phyloP scores from a whole-genome alignment of 2,888 invertebrate species.

The Spilarctia lutea region DNA sequence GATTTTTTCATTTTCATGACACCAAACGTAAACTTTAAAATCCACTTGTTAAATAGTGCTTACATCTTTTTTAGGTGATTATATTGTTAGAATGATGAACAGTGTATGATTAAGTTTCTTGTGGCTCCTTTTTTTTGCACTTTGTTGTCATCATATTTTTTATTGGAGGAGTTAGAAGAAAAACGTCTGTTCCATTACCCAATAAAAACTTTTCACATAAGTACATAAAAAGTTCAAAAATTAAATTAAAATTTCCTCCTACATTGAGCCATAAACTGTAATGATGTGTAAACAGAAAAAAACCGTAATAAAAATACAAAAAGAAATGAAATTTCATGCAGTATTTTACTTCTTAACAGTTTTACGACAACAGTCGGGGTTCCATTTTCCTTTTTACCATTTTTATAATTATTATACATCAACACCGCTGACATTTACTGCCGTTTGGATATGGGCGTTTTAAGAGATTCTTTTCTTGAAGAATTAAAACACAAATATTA shows the following conservation, averaged over 20 bases:
- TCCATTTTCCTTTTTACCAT: slow-evolving; percentile 20
- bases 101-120: not conserved
- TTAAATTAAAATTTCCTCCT: slow-evolving; percentile 1
- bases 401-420: slow-evolving; percentile 25
- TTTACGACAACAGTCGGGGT: slow-evolving; percentile 16
- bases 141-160: not conserved
- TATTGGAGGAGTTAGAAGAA: not conserved
- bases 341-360: slow-evolving; percentile 22
- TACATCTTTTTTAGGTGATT: not conserved
- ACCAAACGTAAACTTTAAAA: too few relatives aligned
- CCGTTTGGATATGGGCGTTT: slow-evolving; percentile 7
- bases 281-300: slow-evolving; percentile 34
- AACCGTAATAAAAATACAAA: slow-evolving; percentile 20
- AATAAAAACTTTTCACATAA: slow-evolving; percentile 5
- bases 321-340: slow-evolving; percentile 21
- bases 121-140: not conserved
- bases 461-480: not conserved
- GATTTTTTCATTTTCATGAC: too few relatives aligned
- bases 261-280: slow-evolving; percentile 22
- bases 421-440: slow-evolving; percentile 19
- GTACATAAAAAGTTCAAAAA: not conserved
- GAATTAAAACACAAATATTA: not conserved
- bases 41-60: too few relatives aligned
- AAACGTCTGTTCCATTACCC: not conserved
- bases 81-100: not conserved